Evolutionary conservation across 1,140 invertebrate genomes (phyloP).

Genomic region (Euura saliciscinereae): DNA sequence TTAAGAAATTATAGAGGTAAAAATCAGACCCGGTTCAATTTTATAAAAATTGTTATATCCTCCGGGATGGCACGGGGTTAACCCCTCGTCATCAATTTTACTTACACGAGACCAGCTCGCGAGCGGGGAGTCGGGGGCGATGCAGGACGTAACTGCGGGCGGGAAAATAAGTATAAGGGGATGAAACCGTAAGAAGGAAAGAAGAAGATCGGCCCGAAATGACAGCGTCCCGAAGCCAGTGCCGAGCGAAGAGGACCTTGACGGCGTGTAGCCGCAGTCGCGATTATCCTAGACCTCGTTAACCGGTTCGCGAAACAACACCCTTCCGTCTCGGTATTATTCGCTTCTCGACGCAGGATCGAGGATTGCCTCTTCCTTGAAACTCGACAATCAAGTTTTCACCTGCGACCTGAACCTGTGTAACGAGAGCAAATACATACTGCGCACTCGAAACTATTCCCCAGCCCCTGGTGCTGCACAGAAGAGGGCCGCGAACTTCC

Average conservation of each 20-base stretch:
- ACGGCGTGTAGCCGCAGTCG: background rate
- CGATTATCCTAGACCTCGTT: background rate
- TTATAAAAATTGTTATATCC: background rate
- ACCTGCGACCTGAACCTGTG: too few species aligned
- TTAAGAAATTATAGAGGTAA: background rate
- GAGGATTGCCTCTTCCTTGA: too few species aligned
- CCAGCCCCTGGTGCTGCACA: background rate
- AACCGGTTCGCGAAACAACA: background rate
- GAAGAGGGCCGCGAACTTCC: background rate
- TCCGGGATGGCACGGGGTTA: background rate
- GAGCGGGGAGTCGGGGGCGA: too few species aligned
- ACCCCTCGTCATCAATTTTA: background rate
- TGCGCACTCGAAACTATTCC: background rate
- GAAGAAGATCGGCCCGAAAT: too few species aligned
- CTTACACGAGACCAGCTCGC: background rate
- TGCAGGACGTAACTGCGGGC: background rate
- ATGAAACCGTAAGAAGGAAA: background rate
- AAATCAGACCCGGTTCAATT: background rate
- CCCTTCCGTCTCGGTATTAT: background rate
- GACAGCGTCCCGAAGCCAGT: background rate
- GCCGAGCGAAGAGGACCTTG: background rate
- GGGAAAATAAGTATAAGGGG: background rate
- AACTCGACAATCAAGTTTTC: too few species aligned
- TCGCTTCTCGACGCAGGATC: too few species aligned
- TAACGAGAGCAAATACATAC: too few species aligned